Evolutionary conservation across 1,140 invertebrate genomes (phyloP), one percentile per base, ranked within the genome.

Genomic region (Berghia stephanieae): DNA sequence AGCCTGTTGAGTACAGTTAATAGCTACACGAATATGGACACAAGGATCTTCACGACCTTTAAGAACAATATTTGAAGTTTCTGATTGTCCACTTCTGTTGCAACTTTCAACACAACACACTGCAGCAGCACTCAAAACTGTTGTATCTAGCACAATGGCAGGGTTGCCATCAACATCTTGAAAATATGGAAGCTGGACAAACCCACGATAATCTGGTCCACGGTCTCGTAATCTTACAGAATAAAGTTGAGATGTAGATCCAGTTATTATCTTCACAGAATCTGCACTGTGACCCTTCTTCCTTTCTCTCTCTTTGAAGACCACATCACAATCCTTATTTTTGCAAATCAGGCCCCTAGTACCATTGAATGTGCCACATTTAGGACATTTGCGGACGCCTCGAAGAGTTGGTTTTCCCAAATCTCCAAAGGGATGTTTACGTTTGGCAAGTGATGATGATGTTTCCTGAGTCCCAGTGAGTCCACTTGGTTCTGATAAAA

Each of bases 361-460:
- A 1, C 94, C 94, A 89, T 95, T 95, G 71, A 92, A 93, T 3
- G 92, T 93, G 0, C 93, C 93, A 91, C 94, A 95, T 86, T 95
- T 94, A 3, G 93, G 93, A 87, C 94, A 95, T 84, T 93, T 94
- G 80, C 93, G 90, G 0, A 95, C 92, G 79, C 94, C 94, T 83
- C 93, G 90, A 80, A 92, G 87, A 72, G 92, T 94, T 78, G 91
- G 92, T 88, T 91, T 93, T 78, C 93, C 94, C 82, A 93, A 89
- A 90, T 92, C 94, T 84, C 88, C 92, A 84, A 92, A 89, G 1
- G 92, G 84, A 21, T 86, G 81, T 81, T 91, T 91, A 10, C 88
- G 63, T 82, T 89, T 90, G 27, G 86, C 86, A 70, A 82, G 78
- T 69, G 81, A 79, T 34, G 81, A 69, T 78, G 79, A 81, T n/a